Evolutionary conservation across 2,888 invertebrate species (phyloP), one percentile per base, ranked within the genome.

Genomic region (Eupeodes latifasciatus): DNA sequence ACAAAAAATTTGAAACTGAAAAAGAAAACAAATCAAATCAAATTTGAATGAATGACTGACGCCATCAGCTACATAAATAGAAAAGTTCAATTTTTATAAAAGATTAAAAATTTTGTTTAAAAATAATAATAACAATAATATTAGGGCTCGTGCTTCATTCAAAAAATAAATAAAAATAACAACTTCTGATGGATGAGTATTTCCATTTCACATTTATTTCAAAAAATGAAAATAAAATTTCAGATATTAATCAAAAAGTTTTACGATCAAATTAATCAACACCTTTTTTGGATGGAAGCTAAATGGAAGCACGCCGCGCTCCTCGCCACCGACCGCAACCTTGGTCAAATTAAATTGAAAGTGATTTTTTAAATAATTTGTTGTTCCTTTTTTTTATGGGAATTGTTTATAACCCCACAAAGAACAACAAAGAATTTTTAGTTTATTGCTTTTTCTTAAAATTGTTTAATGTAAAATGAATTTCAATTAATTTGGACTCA

Each of bases 161-260:
- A 59, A 19, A 47, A 59, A 11, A 11, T 34, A 14, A 44, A 4
- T 5, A 40, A 0, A 40, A 44, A 40, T 2, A 59, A 2, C 6
- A 9, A 69, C n/a, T 51, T 67, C 5, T 36, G n/a, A n/a, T 36
- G 34, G 51, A 0, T 11, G 0, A n/a, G 36, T 11, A 4, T 51
- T 69, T 51, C 6, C 4, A 16, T 36, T 36, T 14, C 27, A 27
- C 27, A 40, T 14, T 34, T 3, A 34, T 51, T 64, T 44, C 6
- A 2, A 40, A 12, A 55, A 53, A 53, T 2, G 11, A 40, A 69
- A 66, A 49, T 16, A 72, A 67, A 61, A 61, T 59, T 19, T n/a
- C 47, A 44, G 36, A 40, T n/a, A 75, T 82, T 64, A 69, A 82
- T 82, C 78, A 75, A 75, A 75, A 75, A 86, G 51, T 7, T 59